A percentile compares a stretch with the other conserved stretches of the same genome.
Evolutionary conservation across 2,797 vertebrate genomes (phyloP).

Genomic region (Salmo trutta): DNA sequence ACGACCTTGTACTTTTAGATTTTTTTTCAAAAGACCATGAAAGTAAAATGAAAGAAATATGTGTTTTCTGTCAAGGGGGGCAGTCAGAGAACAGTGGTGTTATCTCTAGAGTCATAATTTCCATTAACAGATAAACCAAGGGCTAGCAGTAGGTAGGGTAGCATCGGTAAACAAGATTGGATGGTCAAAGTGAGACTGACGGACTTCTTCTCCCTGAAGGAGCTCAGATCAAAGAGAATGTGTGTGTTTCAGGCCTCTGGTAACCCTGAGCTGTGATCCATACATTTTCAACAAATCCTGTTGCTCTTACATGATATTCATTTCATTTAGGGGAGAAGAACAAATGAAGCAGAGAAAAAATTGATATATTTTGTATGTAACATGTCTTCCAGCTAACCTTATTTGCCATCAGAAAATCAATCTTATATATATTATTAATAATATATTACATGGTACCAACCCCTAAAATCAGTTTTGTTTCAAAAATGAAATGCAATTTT

Average conservation of each 20-base stretch:
- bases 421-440: background rate
- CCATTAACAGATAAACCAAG: slow-evolving; percentile 79
- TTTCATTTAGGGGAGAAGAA: slow-evolving; percentile 72
- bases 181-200: slow-evolving; percentile 38
- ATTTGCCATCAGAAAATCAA: slow-evolving; percentile 54
- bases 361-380: slow-evolving; percentile 7
- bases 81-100: slow-evolving; percentile 58
- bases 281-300: slow-evolving; percentile 80
- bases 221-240: slow-evolving; percentile 77
- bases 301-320: slow-evolving; percentile 80
- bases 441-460: slow-evolving; percentile 72
- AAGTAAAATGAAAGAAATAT: slow-evolving; percentile 72
- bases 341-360: slow-evolving; percentile 27
- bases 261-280: slow-evolving; percentile 78
- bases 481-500: slow-evolving; percentile 85
- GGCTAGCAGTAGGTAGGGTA: slow-evolving; percentile 36
- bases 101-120: slow-evolving; percentile 76
- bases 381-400: slow-evolving; percentile 53
- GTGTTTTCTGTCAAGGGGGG: slow-evolving; percentile 64
- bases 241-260: slow-evolving; percentile 73
- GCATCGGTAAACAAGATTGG: slow-evolving; percentile 79
- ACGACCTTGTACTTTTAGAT: slow-evolving; percentile 70
- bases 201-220: slow-evolving; percentile 75
- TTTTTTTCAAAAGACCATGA: slow-evolving; percentile 68
- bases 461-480: slow-evolving; percentile 80